A percentile compares a stretch with the other conserved stretches of the same genome.
phyloP scores from a whole-genome alignment of 2,797 vertebrate genomes.

The Sternarchorhynchus goeldii region DNA sequence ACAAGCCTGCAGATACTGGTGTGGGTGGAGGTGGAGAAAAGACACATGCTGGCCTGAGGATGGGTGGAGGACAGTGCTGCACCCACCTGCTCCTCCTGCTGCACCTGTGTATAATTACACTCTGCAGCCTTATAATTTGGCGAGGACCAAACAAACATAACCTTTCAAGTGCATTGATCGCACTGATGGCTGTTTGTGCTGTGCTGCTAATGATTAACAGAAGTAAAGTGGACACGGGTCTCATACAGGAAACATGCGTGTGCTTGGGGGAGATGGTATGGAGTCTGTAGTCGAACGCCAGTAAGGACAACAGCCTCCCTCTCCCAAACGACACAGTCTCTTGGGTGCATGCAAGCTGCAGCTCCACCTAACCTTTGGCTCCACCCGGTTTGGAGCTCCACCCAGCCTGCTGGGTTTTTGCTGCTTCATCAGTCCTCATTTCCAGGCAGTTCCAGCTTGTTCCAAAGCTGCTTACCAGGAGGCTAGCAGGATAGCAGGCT shows the following conservation, averaged over 20 bases:
- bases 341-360: too few relatives aligned
- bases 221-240: neutral
- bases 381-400: too few relatives aligned
- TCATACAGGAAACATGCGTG: neutral
- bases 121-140: constrained; percentile 28
- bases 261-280: neutral
- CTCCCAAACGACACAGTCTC: neutral
- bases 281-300: too few relatives aligned
- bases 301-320: too few relatives aligned
- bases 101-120: neutral
- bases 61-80: neutral
- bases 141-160: constrained; percentile 29
- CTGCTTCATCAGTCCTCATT: too few relatives aligned
- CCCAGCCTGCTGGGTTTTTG: too few relatives aligned
- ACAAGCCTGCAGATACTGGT: too few relatives aligned
- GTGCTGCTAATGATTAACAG: constrained; percentile 36
- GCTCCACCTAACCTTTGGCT: too few relatives aligned
- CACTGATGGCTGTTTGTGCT: constrained; percentile 28
- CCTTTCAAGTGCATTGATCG: constrained; percentile 38
- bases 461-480: too few relatives aligned
- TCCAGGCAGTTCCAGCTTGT: too few relatives aligned
- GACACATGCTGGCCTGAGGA: neutral
- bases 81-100: constrained; percentile 2
- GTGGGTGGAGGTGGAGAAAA: neutral
- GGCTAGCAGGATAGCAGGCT: too few relatives aligned